Evolutionary conservation across 2,113 vertebrate species (phyloP), one percentile per base, ranked within the genome.

Genomic region (Ascaphus truei): DNA sequence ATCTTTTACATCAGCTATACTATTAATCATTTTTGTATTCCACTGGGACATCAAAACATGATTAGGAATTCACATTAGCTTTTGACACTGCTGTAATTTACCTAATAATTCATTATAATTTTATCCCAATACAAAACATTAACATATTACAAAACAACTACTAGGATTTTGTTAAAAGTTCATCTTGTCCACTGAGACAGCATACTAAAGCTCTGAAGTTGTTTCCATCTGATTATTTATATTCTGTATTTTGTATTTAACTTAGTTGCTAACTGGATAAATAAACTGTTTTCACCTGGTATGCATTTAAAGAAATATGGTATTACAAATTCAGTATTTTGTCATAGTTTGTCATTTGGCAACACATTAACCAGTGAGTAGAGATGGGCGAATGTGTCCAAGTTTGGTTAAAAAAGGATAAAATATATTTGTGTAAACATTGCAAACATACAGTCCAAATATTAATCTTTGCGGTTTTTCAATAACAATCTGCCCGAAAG

Each of bases 121-220:
- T 37, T 47, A 33, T 50, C 30, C 30, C 36, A 37, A 59, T 39
- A 69, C 34, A 57, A 60, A 51, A 50, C 53, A 69, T 69, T 69
- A 69, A 59, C 66, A 69, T 60, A 69, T 69, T 69, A 60, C 58
- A 39, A 34, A 69, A 69, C 64, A 43, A 30, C 56, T 60, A 34
- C 66, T 69, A 56, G 66, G 43, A 69, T 41, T 55, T 60, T 69
- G 55, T 69, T 60, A 60, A 69, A 69, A 69, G 66, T 69, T 69
- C 66, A 69, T 15, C 56, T 26, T 11, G 26, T 69, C 66, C 66
- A 60, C 41, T 4, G 56, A 69, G 66, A 59, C 66, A 13, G 16
- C 18, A 16, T 34, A 22, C 56, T 37, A 15, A 51, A 51, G 66
- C 33, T 69, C 33, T 69, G 66, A 69, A 69, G 66, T 69, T 69